phyloP scores from a whole-genome alignment of 2,797 vertebrate species.

The Bradypodion ventrale region DNA sequence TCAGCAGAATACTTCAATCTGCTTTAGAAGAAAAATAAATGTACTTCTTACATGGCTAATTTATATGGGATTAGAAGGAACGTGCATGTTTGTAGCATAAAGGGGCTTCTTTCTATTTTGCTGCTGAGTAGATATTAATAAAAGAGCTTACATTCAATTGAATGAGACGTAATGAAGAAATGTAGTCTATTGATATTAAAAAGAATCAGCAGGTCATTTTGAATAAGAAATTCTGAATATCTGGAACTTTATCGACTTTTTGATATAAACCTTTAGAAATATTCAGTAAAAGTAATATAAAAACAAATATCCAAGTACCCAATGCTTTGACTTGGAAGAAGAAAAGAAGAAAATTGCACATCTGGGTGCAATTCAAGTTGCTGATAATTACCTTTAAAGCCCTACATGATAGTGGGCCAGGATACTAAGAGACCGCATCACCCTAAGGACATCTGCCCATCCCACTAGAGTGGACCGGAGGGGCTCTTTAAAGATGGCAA shows the following conservation, averaged over 20 bases:
- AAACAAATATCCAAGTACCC: neutral
- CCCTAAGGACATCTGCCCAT: too few relatives aligned
- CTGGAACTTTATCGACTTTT: neutral
- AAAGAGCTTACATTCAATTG: neutral
- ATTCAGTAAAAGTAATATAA: neutral
- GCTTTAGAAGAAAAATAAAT: neutral
- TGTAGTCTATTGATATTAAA: neutral
- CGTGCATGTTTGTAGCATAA: neutral
- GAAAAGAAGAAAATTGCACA: too few relatives aligned
- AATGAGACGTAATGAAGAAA: conserved; percentile 21
- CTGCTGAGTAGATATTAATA: conserved; percentile 13
- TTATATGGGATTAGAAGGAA: conserved; percentile 4
- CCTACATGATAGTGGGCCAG: too few relatives aligned
- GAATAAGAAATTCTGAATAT: neutral
- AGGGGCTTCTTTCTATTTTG: neutral
- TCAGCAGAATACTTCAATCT: neutral
- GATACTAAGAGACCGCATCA: too few relatives aligned
- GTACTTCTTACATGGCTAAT: neutral
- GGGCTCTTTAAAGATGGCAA: too few relatives aligned
- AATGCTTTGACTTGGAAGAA: conserved; percentile 1
- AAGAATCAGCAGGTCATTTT: neutral
- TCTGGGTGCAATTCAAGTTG: too few relatives aligned
- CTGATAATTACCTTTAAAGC: too few relatives aligned
- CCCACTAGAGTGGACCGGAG: too few relatives aligned
- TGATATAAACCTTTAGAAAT: conserved; percentile 1